Evolutionary conservation across 2,113 vertebrate species (phyloP).

Genomic region (Nothocercus nigrocapillus): DNA sequence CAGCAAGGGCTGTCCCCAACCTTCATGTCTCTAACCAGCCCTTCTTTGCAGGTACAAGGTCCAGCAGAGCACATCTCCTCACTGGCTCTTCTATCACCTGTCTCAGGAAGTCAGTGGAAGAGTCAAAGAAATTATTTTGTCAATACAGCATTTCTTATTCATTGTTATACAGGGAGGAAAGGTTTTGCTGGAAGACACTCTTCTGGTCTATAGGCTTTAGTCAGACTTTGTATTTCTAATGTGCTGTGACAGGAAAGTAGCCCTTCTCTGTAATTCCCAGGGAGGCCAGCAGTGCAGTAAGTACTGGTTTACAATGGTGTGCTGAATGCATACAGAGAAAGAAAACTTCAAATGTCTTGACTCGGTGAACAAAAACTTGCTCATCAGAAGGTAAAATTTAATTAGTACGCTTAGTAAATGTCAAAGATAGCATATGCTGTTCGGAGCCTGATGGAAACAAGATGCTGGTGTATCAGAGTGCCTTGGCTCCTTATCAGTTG

Average conservation of each 20-base stretch:
- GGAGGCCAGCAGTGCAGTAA: background rate
- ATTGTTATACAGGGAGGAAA: background rate
- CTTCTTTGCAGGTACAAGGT: background rate
- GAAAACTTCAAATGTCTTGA: background rate
- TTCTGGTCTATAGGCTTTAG: background rate
- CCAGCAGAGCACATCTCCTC: background rate
- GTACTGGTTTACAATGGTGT: background rate
- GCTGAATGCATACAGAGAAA: background rate
- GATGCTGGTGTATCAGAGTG: background rate
- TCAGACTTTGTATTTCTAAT: background rate
- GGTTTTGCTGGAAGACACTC: background rate
- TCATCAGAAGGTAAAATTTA: background rate
- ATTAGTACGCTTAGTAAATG: background rate
- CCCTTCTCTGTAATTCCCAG: background rate
- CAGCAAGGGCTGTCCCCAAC: background rate
- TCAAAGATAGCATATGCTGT: background rate
- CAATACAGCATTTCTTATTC: background rate
- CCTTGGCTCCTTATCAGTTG: rapidly evolving
- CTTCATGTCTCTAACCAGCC: background rate
- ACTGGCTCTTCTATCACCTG: background rate
- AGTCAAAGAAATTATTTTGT: background rate
- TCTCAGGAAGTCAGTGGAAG: background rate
- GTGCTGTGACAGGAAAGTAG: background rate
- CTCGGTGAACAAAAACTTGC: background rate
- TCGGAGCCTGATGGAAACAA: background rate